Evolutionary conservation across 2,888 invertebrate species (phyloP).

Genomic region (Dyspetes luteomarginatus): DNA sequence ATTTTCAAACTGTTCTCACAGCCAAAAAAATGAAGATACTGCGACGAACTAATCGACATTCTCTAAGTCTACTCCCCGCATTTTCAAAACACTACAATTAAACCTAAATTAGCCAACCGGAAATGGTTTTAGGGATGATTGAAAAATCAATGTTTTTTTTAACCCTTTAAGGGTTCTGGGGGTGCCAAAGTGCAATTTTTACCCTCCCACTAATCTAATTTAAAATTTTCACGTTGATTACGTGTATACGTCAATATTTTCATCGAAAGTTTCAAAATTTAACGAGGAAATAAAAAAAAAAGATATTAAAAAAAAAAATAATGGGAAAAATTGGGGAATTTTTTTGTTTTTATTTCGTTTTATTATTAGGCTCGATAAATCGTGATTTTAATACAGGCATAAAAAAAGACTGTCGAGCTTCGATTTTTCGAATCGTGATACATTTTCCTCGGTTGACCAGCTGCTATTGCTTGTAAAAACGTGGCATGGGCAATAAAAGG

Average conservation of each 20-base stretch:
- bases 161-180: neutral
- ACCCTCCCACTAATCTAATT: too few relatives aligned
- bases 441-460: neutral
- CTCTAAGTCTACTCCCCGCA: too few relatives aligned
- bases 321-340: neutral
- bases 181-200: too few relatives aligned
- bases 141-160: neutral
- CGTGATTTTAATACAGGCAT: too few relatives aligned
- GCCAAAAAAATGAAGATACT: neutral
- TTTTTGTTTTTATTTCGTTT: neutral
- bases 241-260: too few relatives aligned
- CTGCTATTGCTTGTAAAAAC: constrained; percentile 39
- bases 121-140: neutral
- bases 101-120: neutral
- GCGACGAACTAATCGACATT: neutral
- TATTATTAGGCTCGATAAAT: too few relatives aligned
- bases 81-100: too few relatives aligned
- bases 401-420: neutral
- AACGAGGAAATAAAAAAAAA: too few relatives aligned
- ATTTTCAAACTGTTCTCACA: neutral
- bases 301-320: too few relatives aligned
- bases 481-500: constrained; percentile 20
- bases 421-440: constrained; percentile 1
- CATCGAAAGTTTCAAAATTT: too few relatives aligned
- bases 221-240: too few relatives aligned